These are phyloP conservation scores for Argynnis bischoffii DNA, from an alignment of 2,888 invertebrate species.

Conservation along the genomic window DNA sequence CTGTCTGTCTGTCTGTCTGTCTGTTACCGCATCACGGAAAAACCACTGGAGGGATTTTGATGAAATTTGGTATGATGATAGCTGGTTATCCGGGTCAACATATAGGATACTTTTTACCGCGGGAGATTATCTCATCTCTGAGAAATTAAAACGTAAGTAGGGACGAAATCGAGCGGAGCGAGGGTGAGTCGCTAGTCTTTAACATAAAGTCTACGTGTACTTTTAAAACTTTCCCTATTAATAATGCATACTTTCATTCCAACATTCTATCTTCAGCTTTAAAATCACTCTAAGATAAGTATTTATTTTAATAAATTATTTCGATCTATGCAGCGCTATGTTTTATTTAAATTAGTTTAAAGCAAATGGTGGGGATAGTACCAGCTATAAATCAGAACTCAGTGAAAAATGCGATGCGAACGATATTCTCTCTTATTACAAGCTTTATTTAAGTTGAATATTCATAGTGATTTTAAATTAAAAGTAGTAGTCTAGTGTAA, in stretches of 20 bases:
- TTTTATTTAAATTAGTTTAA: slow-evolving; percentile 63
- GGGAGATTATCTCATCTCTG: too few relatives aligned
- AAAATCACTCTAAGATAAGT: slow-evolving; percentile 13
- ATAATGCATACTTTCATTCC: slow-evolving; percentile 18
- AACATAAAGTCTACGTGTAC: slow-evolving; percentile 7
- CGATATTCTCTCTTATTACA: slow-evolving; percentile 28
- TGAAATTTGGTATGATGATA: too few relatives aligned
- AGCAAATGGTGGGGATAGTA: slow-evolving; percentile 60
- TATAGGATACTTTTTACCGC: too few relatives aligned
- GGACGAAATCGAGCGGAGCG: too few relatives aligned
- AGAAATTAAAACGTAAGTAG: too few relatives aligned
- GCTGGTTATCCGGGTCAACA: too few relatives aligned
- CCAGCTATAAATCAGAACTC: slow-evolving; percentile 58
- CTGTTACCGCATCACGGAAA: too few relatives aligned
- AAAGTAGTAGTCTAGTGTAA: slow-evolving; percentile 31
- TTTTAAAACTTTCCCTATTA: slow-evolving; percentile 3
- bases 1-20: too few relatives aligned
- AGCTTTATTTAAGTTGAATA: slow-evolving; percentile 30
- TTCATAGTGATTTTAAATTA: slow-evolving; percentile 30
- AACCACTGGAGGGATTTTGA: too few relatives aligned
- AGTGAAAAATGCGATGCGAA: slow-evolving; percentile 23
- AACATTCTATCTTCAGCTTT: slow-evolving; percentile 2
- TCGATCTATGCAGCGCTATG: slow-evolving; percentile 28
- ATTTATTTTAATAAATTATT: slow-evolving; percentile 24
- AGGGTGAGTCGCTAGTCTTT: too few relatives aligned